These are phyloP conservation scores for Plemyria rubiginata DNA, from an alignment of 2,888 invertebrate genomes.

Conservation along the genomic window DNA sequence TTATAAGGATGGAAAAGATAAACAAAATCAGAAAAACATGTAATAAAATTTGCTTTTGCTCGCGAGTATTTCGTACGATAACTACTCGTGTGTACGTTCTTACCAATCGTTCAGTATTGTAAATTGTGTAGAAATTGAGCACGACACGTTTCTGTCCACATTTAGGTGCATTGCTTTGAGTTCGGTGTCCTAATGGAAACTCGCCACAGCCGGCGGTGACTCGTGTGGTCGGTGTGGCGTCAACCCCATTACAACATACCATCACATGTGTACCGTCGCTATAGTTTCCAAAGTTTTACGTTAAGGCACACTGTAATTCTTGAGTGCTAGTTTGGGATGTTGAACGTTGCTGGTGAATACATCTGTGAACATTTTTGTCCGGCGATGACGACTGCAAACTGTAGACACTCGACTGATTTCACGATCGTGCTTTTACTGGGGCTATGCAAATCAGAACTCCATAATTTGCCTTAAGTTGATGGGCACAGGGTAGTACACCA, in stretches of 20 bases:
- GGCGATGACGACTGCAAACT: no score
- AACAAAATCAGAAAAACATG: no score
- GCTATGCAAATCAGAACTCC: no score
- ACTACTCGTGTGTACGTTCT: no score
- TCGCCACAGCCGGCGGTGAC: constrained; percentile 47
- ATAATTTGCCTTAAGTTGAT: no score
- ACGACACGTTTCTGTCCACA: constrained; percentile 30
- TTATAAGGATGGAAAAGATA: no score
- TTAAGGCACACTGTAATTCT: neutral
- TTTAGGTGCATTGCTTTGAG: constrained; percentile 43
- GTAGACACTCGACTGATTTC: no score
- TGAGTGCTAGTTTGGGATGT: no score
- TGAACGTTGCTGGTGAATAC: no score
- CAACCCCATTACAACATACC: constrained; percentile 34
- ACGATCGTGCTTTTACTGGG: no score
- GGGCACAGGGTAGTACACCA: no score
- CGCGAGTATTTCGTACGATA: neutral
- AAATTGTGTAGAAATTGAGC: constrained; percentile 25
- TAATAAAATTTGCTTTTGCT: neutral
- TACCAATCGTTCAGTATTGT: neutral
- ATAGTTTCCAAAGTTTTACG: neutral
- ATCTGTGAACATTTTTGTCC: no score
- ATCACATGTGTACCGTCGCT: constrained; percentile 10
- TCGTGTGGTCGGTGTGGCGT: constrained; percentile 39
- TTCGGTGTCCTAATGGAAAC: constrained; percentile 55